Evolutionary conservation across 92 coral and sea anemone genomes (phyloP), one percentile per base, ranked within the genome.

Genomic region (Siderastrea radians): DNA sequence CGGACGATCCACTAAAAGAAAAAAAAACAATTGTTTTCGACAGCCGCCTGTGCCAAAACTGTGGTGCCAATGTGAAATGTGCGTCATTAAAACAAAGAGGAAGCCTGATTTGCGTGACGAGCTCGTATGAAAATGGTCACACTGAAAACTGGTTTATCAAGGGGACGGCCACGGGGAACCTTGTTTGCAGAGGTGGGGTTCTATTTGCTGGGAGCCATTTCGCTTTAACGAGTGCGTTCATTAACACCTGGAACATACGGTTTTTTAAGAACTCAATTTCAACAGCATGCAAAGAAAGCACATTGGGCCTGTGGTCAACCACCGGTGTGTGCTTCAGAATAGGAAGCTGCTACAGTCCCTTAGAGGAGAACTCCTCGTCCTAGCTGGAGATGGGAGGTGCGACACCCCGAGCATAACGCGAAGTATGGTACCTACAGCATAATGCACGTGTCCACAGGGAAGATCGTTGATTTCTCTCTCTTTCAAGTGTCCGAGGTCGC

Each of bases 401-500:
- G 59, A 78, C 11, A 78, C 71, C n/a, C 72, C 13, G 72, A 71
- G 4, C 71, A 78, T 59, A 78, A 78, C 4, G 72, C 83, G 6
- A 78, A 63, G 60, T 77, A 75, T 13, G 80, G 80, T 52, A 55
- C 80, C 5, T 75, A 76, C 81, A 76, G 45, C 4, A 76, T 77
- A 10, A 77, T 77, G 69, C 81, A 77, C 14, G 81, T 77, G 44
- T 1, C 81, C 15, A 46, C 81, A 15, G 81, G 44, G 68, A 58
- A 77, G 46, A 16, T 77, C 68, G 6, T 77, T 6, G 81, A 77
- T 59, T 77, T 77, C 5, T 59, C 69, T 2, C 81, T 77, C 4
- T 68, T 63, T 0, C 83, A 78, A 48, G 83, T 78, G 49, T 60
- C 83, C 1, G 83, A 63, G 60, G 83, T 78, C 7, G 15, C 13